A percentile compares a stretch with the other conserved stretches of the same genome.
These are phyloP conservation scores for Zosterops lateralis DNA, from an alignment of 2,113 vertebrate species.

Conservation along the genomic window DNA sequence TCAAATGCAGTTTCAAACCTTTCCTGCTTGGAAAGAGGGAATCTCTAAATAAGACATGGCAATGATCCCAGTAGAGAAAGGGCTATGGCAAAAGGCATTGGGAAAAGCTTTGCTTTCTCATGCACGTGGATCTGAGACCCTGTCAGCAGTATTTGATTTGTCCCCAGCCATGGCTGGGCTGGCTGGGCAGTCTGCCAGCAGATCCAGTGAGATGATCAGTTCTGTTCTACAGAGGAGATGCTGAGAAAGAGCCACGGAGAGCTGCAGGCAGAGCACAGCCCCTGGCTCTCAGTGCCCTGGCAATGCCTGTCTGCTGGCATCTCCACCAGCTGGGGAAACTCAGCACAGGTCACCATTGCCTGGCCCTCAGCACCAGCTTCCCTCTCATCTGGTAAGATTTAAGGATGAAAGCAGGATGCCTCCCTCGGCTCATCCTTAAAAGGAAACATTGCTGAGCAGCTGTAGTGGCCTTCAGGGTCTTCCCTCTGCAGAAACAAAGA, in stretches of 20 bases:
- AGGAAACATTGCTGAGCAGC: conserved; percentile 1
- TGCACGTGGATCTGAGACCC: fast-evolving
- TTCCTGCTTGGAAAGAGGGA: neutral
- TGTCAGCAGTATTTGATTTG: neutral
- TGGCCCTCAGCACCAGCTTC: neutral
- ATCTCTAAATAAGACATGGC: conserved; percentile 2
- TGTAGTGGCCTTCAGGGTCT: neutral
- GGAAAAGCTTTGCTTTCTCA: conserved; percentile 18
- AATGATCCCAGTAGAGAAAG: conserved; percentile 15
- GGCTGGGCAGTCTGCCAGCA: neutral
- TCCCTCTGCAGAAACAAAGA: conserved; percentile 1
- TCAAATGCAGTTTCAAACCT: neutral
- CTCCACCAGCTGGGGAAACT: neutral
- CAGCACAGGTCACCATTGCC: neutral
- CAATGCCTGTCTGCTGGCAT: fast-evolving
- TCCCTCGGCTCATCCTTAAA: neutral
- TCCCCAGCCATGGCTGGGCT: neutral
- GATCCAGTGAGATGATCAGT: neutral
- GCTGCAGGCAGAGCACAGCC: neutral
- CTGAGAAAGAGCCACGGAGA: neutral
- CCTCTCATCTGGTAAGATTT: neutral
- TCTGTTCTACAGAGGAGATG: neutral
- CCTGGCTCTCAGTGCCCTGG: neutral
- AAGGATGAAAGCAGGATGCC: conserved; percentile 6
- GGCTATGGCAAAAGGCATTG: neutral